These are phyloP conservation scores for Syngnathus acus DNA, from an alignment of 2,797 vertebrate species.

Conservation along the genomic window DNA sequence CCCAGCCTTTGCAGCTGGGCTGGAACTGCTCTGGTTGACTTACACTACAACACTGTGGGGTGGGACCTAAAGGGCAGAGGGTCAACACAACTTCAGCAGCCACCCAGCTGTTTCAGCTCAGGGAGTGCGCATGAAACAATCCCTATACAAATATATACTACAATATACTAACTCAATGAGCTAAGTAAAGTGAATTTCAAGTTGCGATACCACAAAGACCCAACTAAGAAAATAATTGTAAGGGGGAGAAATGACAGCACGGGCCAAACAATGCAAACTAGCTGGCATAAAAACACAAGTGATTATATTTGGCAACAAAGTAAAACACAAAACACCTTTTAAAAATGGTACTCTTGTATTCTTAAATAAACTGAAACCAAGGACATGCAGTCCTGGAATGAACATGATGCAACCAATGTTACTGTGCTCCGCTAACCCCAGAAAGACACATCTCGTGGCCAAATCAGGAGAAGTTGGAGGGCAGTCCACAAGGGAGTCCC, in stretches of 20 bases:
- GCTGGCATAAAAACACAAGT: background rate
- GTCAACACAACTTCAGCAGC: constrained; percentile 44
- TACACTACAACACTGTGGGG: constrained; percentile 28
- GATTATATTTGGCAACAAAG: background rate
- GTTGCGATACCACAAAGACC: constrained; percentile 35
- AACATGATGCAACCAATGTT: background rate
- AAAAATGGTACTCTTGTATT: background rate
- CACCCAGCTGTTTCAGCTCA: constrained; percentile 44
- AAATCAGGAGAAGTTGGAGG: background rate
- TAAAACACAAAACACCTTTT: background rate
- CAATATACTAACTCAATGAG: constrained; percentile 32
- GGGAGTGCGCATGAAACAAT: constrained; percentile 59
- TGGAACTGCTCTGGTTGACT: constrained; percentile 39
- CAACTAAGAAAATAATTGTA: constrained; percentile 23
- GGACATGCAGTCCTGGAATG: background rate
- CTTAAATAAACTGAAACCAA: background rate
- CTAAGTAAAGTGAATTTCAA: constrained; percentile 39
- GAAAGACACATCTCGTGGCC: background rate
- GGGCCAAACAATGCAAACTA: constrained; percentile 8
- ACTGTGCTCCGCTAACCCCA: background rate
- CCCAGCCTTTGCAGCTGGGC: constrained; percentile 36
- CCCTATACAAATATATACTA: constrained; percentile 49
- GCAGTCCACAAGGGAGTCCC: background rate
- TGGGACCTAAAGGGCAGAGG: constrained; percentile 30
- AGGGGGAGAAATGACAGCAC: constrained; percentile 25